Evolutionary conservation across 2,888 invertebrate species (phyloP), one percentile per base, ranked within the genome.

Genomic region (Polymixis flavicincta): DNA sequence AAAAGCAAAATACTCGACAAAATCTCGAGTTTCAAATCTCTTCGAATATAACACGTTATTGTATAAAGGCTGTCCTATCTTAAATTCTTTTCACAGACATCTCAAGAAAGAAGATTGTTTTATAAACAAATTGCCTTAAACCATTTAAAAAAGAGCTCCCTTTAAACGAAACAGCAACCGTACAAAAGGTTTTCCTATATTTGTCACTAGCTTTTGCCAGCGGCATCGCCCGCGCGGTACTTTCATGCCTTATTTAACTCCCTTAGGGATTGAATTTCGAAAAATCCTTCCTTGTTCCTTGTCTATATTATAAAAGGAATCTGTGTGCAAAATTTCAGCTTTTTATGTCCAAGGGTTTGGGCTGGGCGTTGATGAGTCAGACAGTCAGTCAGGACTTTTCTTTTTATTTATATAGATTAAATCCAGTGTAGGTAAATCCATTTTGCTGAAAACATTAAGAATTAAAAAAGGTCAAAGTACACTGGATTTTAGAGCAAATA

Each of bases 41-140:
- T 42, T 60, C 14, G 9, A 68, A 82, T 57, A 45, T 48, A 63
- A 70, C 61, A 63, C 60, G 14, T 45, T 45, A 6, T 11, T 37
- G 5, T 11, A 50, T 28, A 59, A 71, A 64, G n/a, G 37, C 32
- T n/a, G 32, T 54, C 19, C 3, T 59, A 42, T 66, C n/a, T 68
- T 48, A 48, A 81, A 76, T 67, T 45, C 64, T 71, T 67, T 76
- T 69, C 68, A 59, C 55, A 52, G 42, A 45, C n/a, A 42, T 70
- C 55, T 68, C 13, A 42, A 54, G 54, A 52, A 61, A 54, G 55
- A 61, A 79, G 11, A 79, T 65, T 75, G 52, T 68, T 68, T 68
- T 52, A 25, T 48, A 60, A 76, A 60, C 52, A 68, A 45, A 60
- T 54, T 68, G 45, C 19, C 22, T 25, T 0, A 45, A 25, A 54